Percentiles rank a stretch among this genome's conserved stretches.
These are phyloP conservation scores for Coptodon bakossiorum DNA, from an alignment of 2,113 vertebrate species.

Conservation along the genomic window DNA sequence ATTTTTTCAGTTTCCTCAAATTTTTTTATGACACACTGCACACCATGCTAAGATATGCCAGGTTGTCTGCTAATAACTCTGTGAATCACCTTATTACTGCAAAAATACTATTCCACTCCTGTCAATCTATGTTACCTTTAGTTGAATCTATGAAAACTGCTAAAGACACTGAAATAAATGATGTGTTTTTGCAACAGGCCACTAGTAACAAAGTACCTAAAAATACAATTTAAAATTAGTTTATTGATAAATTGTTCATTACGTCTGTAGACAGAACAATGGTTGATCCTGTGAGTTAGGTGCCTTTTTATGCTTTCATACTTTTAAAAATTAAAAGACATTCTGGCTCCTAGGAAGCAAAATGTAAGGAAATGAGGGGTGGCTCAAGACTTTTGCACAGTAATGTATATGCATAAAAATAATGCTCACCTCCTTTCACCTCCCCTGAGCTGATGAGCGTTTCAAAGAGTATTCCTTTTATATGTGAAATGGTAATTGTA, in stretches of 20 bases:
- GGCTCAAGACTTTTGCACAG: neutral
- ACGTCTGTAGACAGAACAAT: neutral
- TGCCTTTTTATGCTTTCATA: neutral
- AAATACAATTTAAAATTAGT: neutral
- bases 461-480: slow-evolving; percentile 55
- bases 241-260: neutral
- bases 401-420: neutral
- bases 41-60: neutral
- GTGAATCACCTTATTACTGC: neutral
- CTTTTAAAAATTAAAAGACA: neutral
- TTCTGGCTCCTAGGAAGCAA: neutral
- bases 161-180: neutral
- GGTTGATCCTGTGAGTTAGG: neutral
- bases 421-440: neutral
- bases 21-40: neutral
- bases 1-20: neutral
- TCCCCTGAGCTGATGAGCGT: neutral
- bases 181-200: neutral
- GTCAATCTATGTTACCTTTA: neutral
- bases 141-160: too few species aligned
- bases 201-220: neutral
- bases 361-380: neutral
- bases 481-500: slow-evolving; percentile 72
- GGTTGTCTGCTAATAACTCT: neutral
- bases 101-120: neutral